Base-by-base conservation (phyloP, 2,888 invertebrate genomes). In the Parnassius mnemosyne region DNA sequence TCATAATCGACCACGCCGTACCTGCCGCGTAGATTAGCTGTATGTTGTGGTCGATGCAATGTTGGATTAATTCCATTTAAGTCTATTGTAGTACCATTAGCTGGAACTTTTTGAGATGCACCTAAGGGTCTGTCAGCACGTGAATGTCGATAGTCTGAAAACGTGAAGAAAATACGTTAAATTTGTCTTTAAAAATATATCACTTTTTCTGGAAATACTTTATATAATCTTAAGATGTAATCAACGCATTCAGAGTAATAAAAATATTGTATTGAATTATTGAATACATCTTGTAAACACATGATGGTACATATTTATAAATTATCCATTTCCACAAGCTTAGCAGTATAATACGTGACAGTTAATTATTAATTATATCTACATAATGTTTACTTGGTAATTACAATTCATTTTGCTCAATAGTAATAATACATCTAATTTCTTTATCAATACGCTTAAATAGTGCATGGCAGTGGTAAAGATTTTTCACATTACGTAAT, bases 111-210 rank as follows among this genome's bases (percentile, higher is more conserved):
- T 52, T 55, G 46, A 41, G 47, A 16, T 49, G 59, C 20, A 55
- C 12, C 83, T 74, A 81, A 79, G 75, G 85, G 84, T 75, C 83
- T 89, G 85, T 92, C 92, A 92, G 92, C 92, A 86, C 88, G 92
- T 90, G 93, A 93, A 93, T 91, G 93, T 93, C 93, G 94, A 94
- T 92, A 93, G 92, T 93, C 94, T 94, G 92, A 69, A 87, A 87
- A 73, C 64, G 66, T 62, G 74, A 72, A 65, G n/a, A 47, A 44
- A 64, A 43, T 43, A 34, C 42, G 43, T 63, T 55, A 60, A 10
- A 53, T 50, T 41, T 41, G 52, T 20, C 3, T 44, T 3, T 55
- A 43, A 34, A 51, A 34, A 34, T 53, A 52, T 46, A 12, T 25
- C 51, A 50, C n/a, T 13, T 11, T 1, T 44, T n/a, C 46, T 46